These are phyloP conservation scores for Xenus cinereus DNA, from an alignment of 2,113 vertebrate species.

Conservation along the genomic window DNA sequence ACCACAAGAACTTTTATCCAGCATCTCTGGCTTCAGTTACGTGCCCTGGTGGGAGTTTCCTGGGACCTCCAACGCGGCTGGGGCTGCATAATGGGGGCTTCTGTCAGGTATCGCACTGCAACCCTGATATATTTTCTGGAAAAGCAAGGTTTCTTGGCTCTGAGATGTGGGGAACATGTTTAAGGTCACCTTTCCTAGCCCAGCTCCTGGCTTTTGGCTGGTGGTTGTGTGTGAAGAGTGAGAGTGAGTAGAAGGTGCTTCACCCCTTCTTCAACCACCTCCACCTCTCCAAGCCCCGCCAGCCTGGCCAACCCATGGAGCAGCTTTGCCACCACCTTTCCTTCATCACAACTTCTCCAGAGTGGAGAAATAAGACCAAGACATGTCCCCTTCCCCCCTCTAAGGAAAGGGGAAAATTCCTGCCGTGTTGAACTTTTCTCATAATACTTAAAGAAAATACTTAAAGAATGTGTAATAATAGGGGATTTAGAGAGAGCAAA, in stretches of 20 bases:
- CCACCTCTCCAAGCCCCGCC: neutral
- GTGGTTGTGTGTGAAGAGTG: fast-evolving
- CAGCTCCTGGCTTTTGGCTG: neutral
- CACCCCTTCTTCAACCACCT: neutral
- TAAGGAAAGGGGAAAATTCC: neutral
- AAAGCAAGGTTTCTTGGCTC: neutral
- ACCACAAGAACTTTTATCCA: neutral
- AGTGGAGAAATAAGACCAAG: neutral
- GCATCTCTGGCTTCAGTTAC: neutral
- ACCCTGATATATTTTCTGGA: neutral
- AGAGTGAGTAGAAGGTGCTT: neutral
- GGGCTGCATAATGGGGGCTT: fast-evolving
- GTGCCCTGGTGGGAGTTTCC: neutral
- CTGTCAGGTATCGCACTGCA: neutral
- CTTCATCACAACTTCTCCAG: neutral
- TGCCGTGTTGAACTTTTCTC: neutral
- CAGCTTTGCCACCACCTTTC: neutral
- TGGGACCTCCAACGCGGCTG: fast-evolving
- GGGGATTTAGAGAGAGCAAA: conserved; percentile 13
- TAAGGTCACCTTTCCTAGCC: neutral
- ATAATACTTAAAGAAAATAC: conserved; percentile 51
- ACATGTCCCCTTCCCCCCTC: neutral
- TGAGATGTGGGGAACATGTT: neutral
- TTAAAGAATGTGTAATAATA: conserved; percentile 53
- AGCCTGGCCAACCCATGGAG: neutral